Conservation (phyloP, 2,888 invertebrate species). For the Erynnis tages region DNA sequence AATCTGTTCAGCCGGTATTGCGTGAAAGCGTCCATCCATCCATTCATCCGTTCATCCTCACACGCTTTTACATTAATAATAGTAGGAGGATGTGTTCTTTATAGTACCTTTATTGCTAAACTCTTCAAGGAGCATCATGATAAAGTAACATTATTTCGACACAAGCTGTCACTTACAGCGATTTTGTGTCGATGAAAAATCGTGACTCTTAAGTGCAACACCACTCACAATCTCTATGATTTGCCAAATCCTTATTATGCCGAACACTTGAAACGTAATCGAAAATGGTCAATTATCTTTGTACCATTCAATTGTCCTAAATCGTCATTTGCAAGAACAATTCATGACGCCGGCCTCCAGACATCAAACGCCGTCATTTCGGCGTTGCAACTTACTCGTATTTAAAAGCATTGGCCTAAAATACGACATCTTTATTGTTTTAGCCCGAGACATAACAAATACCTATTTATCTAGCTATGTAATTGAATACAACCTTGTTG, state of each 20-base stretch:
- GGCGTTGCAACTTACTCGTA: neutral
- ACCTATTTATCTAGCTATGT: too few relatives aligned
- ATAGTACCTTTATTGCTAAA: too few relatives aligned
- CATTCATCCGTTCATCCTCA: too few relatives aligned
- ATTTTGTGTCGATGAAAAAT: constrained; percentile 38
- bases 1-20: too few relatives aligned
- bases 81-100: too few relatives aligned
- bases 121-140: constrained; percentile 33
- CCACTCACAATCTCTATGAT: constrained; percentile 54
- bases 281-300: constrained; percentile 61
- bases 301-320: constrained; percentile 65
- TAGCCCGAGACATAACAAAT: too few relatives aligned
- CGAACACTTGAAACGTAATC: constrained; percentile 54
- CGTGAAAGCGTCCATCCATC: too few relatives aligned
- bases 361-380: neutral
- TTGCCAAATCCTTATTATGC: constrained; percentile 62
- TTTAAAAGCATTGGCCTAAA: too few relatives aligned
- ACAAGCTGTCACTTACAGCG: constrained; percentile 41
- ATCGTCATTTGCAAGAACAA: constrained; percentile 55
- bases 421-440: too few relatives aligned
- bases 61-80: too few relatives aligned
- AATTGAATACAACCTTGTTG: too few relatives aligned
- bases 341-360: constrained; percentile 36
- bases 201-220: constrained; percentile 52
- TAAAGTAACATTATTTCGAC: constrained; percentile 49